Percentiles rank a stretch among this genome's conserved stretches.
phyloP scores from a whole-genome alignment of 2,797 vertebrate genomes.

The Champsocephalus esox region DNA sequence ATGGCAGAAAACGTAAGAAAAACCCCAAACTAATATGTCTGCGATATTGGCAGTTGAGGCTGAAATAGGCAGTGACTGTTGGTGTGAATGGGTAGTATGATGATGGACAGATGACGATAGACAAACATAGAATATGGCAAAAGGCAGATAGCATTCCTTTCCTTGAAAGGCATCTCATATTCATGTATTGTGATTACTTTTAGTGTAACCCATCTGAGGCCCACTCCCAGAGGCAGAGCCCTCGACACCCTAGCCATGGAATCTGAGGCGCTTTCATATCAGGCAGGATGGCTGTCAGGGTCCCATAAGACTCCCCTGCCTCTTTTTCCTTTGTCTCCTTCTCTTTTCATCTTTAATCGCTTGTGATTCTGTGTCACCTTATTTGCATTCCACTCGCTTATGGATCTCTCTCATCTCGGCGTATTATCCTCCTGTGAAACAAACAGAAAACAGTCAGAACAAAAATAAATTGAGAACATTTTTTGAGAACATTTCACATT shows the following conservation, averaged over 20 bases:
- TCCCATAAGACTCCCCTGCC: conserved; percentile 71
- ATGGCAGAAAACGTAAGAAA: conserved; percentile 8
- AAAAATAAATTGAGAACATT: conserved; percentile 18
- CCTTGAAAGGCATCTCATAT: conserved; percentile 69
- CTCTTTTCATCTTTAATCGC: conserved; percentile 82
- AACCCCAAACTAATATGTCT: conserved; percentile 22
- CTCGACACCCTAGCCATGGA: conserved; percentile 69
- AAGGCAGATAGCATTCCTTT: conserved; percentile 45
- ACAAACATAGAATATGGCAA: conserved; percentile 67
- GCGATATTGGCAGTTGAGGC: conserved; percentile 12
- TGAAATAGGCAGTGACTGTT: conserved; percentile 42
- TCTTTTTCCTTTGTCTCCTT: conserved; percentile 68
- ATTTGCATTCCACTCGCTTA: conserved; percentile 77
- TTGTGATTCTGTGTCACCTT: conserved; percentile 61
- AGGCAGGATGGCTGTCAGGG: conserved; percentile 72
- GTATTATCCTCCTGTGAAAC: conserved; percentile 42
- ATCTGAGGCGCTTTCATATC: conserved; percentile 77
- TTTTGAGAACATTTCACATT: conserved; percentile 35
- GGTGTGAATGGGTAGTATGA: conserved; percentile 35
- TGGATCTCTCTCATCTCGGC: conserved; percentile 63
- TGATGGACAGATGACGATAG: conserved; percentile 77
- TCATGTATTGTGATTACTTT: conserved; percentile 80
- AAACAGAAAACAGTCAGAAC: conserved; percentile 39
- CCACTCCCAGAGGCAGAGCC: conserved; percentile 73
- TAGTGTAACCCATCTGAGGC: conserved; percentile 72